Evolutionary conservation across 2,113 vertebrate genomes (phyloP), one percentile per base, ranked within the genome.

Genomic region (Galeopterus variegatus): DNA sequence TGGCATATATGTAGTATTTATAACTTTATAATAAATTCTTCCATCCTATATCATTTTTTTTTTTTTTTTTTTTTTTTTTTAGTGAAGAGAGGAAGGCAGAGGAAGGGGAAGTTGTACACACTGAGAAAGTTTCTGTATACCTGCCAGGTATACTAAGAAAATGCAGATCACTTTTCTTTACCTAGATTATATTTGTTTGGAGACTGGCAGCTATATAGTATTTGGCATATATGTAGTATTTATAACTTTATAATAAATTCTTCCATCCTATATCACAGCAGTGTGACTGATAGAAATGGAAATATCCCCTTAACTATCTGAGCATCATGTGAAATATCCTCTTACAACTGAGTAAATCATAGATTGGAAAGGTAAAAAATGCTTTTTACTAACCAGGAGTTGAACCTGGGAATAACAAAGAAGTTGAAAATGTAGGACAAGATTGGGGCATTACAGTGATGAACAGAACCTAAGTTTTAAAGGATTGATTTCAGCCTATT

Each of bases 361-460:
- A 14, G 41, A 56, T 73, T 65, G 15, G 69, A 83, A 77, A 90
- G 64, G 26, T 75, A 95, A 84, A 80, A 41, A 82, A 9, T 52
- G 24, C 15, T 80, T 70, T 54, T 95, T 82, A 60, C 41, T 88
- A 8, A 50, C 19, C 19, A 19, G 45, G 41, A 14, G 2, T 81
- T 28, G 41, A 75, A 62, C 36, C 76, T 64, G 70, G 54, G 23
- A 92, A 92, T 64, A 87, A 65, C 18, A 75, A 18, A 6, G 31
- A 82, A 50, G 26, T 86, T 92, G 67, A 89, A 48, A 48, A n/a
- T 64, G 11, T 88, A 24, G 13, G 72, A 82, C 4, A 75, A 70
- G 28, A 48, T n/a, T n/a, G 26, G 11, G 1, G 15, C 26, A 17
- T 89, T 70, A 19, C 0, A 50, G 54, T 76, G 72, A 17, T 45